Evolutionary conservation across 2,797 vertebrate genomes (phyloP).

Genomic region (Pitangus sulphuratus): DNA sequence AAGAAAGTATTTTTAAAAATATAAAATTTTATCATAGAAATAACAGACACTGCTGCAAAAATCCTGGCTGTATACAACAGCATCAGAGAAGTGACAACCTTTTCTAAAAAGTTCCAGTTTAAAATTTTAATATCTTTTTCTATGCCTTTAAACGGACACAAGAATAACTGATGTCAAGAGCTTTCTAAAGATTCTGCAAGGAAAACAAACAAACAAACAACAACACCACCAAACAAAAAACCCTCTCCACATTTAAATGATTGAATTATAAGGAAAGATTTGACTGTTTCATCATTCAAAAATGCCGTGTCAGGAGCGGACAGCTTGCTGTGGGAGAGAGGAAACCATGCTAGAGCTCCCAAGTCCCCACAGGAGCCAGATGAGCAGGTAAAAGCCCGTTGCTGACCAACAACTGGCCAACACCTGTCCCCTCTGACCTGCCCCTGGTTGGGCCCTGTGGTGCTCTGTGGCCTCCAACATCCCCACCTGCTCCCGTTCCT

Average conservation of each 20-base stretch:
- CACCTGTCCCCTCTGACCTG: background rate
- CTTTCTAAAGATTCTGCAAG: background rate
- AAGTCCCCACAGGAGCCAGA: rapidly evolving
- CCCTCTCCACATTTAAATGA: rapidly evolving
- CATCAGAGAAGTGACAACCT: background rate
- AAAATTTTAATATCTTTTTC: background rate
- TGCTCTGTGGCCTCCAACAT: rapidly evolving
- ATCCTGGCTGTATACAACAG: background rate
- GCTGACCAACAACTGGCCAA: rapidly evolving
- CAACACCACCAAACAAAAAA: background rate
- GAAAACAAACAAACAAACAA: too few relatives aligned
- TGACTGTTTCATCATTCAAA: background rate
- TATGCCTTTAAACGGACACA: background rate
- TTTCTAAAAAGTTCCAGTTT: background rate
- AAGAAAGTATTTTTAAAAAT: background rate
- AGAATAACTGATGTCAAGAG: background rate
- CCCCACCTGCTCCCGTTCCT: background rate
- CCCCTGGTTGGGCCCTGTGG: rapidly evolving
- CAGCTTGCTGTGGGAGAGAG: background rate
- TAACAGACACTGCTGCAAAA: background rate
- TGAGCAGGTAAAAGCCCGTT: background rate
- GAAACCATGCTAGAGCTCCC: background rate
- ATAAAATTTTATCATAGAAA: background rate
- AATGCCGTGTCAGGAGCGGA: rapidly evolving
- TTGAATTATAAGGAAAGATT: background rate